phyloP scores from a whole-genome alignment of 1,140 invertebrate species.

The Radopholus similis region DNA sequence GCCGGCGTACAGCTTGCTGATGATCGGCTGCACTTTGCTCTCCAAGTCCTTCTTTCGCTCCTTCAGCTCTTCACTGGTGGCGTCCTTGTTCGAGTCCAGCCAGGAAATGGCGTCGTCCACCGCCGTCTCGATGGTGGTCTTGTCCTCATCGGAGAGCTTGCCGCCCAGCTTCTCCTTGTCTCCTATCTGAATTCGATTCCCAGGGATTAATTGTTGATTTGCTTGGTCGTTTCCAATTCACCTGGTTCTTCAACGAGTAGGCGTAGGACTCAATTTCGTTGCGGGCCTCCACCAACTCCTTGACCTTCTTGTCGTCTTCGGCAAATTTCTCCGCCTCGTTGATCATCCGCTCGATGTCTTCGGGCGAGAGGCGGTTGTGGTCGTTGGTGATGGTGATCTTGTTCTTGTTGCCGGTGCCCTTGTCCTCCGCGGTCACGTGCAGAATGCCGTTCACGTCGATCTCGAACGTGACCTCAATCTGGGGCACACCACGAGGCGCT shows the following conservation, averaged over 20 bases:
- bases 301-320: constrained; percentile 94
- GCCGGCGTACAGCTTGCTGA: constrained; percentile 87
- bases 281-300: constrained; percentile 89
- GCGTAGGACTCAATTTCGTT: constrained; percentile 91
- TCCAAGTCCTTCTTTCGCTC: constrained; percentile 95
- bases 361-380: constrained; percentile 89
- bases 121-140: constrained; percentile 85
- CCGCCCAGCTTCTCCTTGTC: constrained; percentile 97
- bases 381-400: constrained; percentile 99
- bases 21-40: constrained; percentile 87
- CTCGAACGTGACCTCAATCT: constrained; percentile 83
- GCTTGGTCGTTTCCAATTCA: constrained; percentile 7
- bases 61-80: constrained; percentile 87
- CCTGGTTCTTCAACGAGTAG: constrained; percentile 94
- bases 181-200: constrained; percentile 64
- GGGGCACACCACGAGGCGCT: constrained; percentile 92
- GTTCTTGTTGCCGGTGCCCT: constrained; percentile 94
- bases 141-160: constrained; percentile 84
- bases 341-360: constrained; percentile 98
- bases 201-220: not conserved
- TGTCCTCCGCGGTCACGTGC: constrained; percentile 89
- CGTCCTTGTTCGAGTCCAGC: constrained; percentile 91
- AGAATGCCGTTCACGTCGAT: constrained; percentile 98
- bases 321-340: constrained; percentile 96
- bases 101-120: constrained; percentile 96